Evolutionary conservation across 2,113 vertebrate genomes (phyloP).

Genomic region (Semnornis frantzii): DNA sequence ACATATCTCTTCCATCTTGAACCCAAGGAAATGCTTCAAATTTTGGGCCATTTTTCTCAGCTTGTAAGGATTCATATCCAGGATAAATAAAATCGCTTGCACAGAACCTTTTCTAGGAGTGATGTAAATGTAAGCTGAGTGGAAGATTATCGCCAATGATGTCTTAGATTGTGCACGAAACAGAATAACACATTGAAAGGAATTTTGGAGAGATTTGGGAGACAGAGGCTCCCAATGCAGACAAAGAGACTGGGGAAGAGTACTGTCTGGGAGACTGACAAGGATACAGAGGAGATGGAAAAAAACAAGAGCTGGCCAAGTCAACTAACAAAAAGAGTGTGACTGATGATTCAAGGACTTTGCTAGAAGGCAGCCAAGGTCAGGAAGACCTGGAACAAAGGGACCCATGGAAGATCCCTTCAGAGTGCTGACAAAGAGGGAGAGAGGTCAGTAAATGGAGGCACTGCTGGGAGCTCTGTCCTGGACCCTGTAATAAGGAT

Average conservation of each 20-base stretch:
- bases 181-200: slow-evolving; percentile 22
- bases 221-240: slow-evolving; percentile 43
- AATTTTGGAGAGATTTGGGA: slow-evolving; percentile 20
- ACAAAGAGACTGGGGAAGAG: slow-evolving; percentile 63
- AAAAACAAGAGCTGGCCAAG: slow-evolving; percentile 69
- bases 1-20: background rate
- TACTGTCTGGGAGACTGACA: slow-evolving; percentile 34
- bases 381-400: slow-evolving; percentile 37
- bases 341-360: slow-evolving; percentile 13
- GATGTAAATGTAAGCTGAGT: background rate
- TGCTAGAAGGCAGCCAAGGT: slow-evolving; percentile 18
- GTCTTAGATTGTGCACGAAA: background rate
- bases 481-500: background rate
- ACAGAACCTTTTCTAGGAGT: background rate
- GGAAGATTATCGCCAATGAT: background rate
- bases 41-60: background rate
- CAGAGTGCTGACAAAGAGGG: slow-evolving; percentile 23
- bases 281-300: slow-evolving; percentile 52
- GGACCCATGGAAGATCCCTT: slow-evolving; percentile 35
- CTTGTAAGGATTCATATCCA: background rate
- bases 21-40: background rate
- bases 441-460: slow-evolving; percentile 48
- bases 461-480: background rate
- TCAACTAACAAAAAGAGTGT: slow-evolving; percentile 58
- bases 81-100: background rate